Evolutionary conservation across 1,140 invertebrate species (phyloP).

Genomic region (Meteorus sp.): DNA sequence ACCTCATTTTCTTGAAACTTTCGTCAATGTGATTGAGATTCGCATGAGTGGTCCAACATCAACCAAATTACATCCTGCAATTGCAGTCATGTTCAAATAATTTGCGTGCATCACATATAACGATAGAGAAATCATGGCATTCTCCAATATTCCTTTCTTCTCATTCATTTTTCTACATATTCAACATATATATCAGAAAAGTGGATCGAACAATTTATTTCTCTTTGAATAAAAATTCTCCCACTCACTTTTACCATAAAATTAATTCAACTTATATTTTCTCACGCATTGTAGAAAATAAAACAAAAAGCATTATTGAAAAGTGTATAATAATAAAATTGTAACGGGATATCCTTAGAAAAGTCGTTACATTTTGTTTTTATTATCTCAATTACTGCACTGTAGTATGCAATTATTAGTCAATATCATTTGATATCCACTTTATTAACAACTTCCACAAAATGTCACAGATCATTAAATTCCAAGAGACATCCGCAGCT

Average conservation of each 20-base stretch:
- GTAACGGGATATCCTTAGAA: too few relatives aligned
- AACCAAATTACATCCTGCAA: constrained; percentile 11
- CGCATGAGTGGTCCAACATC: background rate
- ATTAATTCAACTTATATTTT: too few relatives aligned
- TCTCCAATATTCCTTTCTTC: background rate
- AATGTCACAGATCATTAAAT: constrained; percentile 13
- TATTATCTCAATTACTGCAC: background rate
- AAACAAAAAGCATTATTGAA: too few relatives aligned
- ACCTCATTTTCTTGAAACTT: constrained; percentile 7
- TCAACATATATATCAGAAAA: too few relatives aligned
- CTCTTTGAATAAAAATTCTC: too few relatives aligned
- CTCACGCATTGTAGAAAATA: too few relatives aligned
- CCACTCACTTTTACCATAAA: too few relatives aligned
- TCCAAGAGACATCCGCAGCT: background rate
- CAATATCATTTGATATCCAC: background rate
- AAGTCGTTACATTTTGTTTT: too few relatives aligned
- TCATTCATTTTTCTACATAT: background rate
- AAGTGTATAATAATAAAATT: too few relatives aligned
- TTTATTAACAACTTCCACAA: constrained; percentile 4
- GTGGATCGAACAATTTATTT: background rate
- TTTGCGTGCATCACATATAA: constrained; percentile 13
- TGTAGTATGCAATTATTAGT: background rate
- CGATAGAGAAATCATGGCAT: constrained; percentile 12
- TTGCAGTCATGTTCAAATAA: constrained; percentile 1
- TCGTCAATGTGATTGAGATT: background rate